Evolutionary conservation across 2,888 invertebrate genomes (phyloP).

Genomic region (Dorcus hopei): DNA sequence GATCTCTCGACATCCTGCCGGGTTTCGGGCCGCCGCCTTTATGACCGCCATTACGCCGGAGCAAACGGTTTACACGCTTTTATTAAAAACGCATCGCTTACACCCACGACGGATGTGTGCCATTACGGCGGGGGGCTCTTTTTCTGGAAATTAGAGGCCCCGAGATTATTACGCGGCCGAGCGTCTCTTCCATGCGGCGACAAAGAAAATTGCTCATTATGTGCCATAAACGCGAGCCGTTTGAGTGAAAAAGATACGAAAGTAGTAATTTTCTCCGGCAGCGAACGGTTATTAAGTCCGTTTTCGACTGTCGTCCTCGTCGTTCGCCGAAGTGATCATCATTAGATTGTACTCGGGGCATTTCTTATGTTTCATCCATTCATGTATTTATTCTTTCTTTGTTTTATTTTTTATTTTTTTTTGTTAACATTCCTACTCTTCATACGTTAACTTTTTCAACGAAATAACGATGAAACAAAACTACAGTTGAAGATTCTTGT

Average conservation of each 20-base stretch:
- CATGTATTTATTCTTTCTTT: too few species aligned
- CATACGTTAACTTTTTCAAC: too few species aligned
- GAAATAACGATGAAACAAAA: too few species aligned
- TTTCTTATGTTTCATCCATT: too few species aligned
- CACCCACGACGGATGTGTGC: background rate
- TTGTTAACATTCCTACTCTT: too few species aligned
- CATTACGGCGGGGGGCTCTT: background rate
- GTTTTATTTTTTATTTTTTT: too few species aligned
- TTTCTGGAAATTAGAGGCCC: background rate
- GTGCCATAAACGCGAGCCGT: constrained; percentile 13
- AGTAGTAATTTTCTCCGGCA: constrained; percentile 21
- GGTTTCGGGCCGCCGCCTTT: constrained; percentile 9
- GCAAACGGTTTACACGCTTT: background rate
- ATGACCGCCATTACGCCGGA: constrained; percentile 5
- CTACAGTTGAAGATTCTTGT: too few species aligned
- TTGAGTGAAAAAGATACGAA: constrained; percentile 14
- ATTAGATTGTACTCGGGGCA: constrained; percentile 27
- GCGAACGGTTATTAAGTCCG: constrained; percentile 25
- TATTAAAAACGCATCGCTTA: background rate
- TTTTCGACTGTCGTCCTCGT: constrained; percentile 33
- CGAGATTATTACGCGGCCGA: background rate
- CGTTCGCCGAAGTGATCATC: constrained; percentile 32
- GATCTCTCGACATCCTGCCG: constrained; percentile 14
- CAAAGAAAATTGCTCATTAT: constrained; percentile 15
- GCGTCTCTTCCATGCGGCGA: background rate